Base-by-base conservation (phyloP, 2,113 vertebrate genomes). In the Pholis gunnellus region DNA sequence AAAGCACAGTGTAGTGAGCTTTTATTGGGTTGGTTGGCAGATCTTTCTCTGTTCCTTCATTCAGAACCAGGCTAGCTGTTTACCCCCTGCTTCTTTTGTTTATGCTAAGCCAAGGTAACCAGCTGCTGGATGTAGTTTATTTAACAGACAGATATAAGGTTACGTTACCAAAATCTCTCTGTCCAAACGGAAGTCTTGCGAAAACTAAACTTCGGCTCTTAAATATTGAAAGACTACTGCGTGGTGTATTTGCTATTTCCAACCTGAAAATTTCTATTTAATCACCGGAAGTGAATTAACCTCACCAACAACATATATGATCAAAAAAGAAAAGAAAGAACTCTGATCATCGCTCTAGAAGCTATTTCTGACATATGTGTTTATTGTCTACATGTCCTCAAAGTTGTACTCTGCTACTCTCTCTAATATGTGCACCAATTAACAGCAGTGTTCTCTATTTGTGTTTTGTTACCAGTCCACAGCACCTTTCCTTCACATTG, bases 401-500 rank as follows among this genome's bases (percentile, higher is more conserved):
- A 22, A 22, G 7, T 17, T 52, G 29, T 25, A 38, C 18, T 65
- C n/a, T 27, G 40, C 34, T 48, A 9, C 15, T 68, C 29, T 48
- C 5, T 79, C 17, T 29, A 36, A 29, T 36, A 13, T 59, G 4
- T 1, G 27, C 34, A 74, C 27, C 6, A 31, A 17, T 69, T 25
- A 34, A 65, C n/a, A n/a, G 4, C 31, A 42, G 2, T 5, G 13
- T 27, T 81, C 7, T 63, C 1, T 76, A 29, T 85, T 4, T 82
- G 17, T 76, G 61, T 85, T n/a, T 68, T 69, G 54, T 75, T 20
- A 36, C 25, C 89, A 99, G 98, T 97, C 96, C 79, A 99, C 97
- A 18, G 97, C 97, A 6, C 98, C 98, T 0, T 98, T 99, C 88
- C 93, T 99, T 91, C 98, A 99, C 75, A 90, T 99, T 22, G 97